Evolutionary conservation across 2,113 vertebrate genomes (phyloP).

Genomic region (Oreochromis niloticus): DNA sequence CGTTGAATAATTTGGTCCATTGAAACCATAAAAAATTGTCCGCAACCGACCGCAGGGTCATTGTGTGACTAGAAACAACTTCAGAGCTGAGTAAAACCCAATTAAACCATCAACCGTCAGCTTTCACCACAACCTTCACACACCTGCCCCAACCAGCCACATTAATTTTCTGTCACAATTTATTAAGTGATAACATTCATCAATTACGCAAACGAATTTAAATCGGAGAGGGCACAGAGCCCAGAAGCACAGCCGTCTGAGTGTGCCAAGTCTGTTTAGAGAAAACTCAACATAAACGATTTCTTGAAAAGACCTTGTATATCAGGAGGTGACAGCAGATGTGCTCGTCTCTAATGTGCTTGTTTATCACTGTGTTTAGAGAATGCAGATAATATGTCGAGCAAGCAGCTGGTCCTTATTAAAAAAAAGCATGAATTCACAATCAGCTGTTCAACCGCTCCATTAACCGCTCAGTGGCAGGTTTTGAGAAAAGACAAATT

Average conservation of each 20-base stretch:
- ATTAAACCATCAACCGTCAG: slow-evolving; percentile 50
- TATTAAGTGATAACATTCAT: slow-evolving; percentile 58
- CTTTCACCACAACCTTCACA: slow-evolving; percentile 47
- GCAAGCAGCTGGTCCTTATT: slow-evolving; percentile 7
- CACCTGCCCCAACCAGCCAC: slow-evolving; percentile 5
- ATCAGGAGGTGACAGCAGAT: slow-evolving; percentile 21
- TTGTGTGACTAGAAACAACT: neutral
- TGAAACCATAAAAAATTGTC: neutral
- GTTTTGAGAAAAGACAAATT: neutral
- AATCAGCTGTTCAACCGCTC: slow-evolving; percentile 11
- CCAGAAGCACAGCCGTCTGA: neutral
- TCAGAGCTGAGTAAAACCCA: slow-evolving; percentile 12
- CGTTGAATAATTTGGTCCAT: neutral
- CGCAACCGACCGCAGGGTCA: neutral
- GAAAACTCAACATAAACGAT: neutral
- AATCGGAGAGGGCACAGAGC: slow-evolving; percentile 12
- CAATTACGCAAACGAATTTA: slow-evolving; percentile 53
- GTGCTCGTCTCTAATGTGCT: neutral
- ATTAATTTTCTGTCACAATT: slow-evolving; percentile 60
- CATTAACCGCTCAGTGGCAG: neutral
- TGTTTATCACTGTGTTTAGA: slow-evolving; percentile 19
- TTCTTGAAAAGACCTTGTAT: slow-evolving; percentile 30
- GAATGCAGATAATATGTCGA: neutral
- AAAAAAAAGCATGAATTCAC: neutral
- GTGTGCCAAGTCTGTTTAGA: neutral